phyloP scores from a whole-genome alignment of 2,888 invertebrate genomes.

The Leptinotarsa tumamoca region DNA sequence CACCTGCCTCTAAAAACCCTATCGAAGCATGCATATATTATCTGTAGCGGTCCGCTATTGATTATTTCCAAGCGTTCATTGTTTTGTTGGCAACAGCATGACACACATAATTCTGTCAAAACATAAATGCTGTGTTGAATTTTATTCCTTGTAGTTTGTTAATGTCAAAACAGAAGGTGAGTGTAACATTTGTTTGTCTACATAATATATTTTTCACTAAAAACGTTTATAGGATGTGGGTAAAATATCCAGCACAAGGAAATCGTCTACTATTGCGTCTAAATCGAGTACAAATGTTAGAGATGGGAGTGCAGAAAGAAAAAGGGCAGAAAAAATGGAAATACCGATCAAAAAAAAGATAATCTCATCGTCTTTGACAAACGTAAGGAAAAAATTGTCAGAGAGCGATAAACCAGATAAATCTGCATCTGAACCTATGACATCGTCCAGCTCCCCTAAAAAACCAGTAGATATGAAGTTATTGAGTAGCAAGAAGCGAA shows the following conservation, averaged over 20 bases:
- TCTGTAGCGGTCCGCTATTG: constrained; percentile 48
- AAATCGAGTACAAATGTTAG: constrained; percentile 37
- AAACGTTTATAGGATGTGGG: constrained; percentile 44
- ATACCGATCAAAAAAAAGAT: constrained; percentile 32
- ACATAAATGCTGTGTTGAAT: constrained; percentile 32
- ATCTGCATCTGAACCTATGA: constrained; percentile 7
- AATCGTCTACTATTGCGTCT: constrained; percentile 28
- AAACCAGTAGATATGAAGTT: constrained; percentile 16
- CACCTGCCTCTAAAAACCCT: constrained; percentile 2
- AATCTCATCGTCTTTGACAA: not conserved
- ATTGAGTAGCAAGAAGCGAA: constrained; percentile 23
- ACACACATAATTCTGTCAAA: constrained; percentile 53
- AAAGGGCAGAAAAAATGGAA: constrained; percentile 39
- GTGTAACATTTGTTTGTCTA: constrained; percentile 24
- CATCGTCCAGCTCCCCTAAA: not conserved
- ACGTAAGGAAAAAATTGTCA: constrained; percentile 1
- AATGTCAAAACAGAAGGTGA: constrained; percentile 56
- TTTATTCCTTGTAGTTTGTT: constrained; percentile 35
- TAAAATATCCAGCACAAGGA: constrained; percentile 36
- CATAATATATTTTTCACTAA: not conserved
- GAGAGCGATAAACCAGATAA: constrained; percentile 23
- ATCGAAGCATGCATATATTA: constrained; percentile 17
- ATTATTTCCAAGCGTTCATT: constrained; percentile 51
- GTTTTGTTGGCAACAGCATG: constrained; percentile 52
- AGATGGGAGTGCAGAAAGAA: constrained; percentile 42